Base-by-base conservation (phyloP, 2,888 invertebrate genomes). In the Melanostoma mellinum region DNA sequence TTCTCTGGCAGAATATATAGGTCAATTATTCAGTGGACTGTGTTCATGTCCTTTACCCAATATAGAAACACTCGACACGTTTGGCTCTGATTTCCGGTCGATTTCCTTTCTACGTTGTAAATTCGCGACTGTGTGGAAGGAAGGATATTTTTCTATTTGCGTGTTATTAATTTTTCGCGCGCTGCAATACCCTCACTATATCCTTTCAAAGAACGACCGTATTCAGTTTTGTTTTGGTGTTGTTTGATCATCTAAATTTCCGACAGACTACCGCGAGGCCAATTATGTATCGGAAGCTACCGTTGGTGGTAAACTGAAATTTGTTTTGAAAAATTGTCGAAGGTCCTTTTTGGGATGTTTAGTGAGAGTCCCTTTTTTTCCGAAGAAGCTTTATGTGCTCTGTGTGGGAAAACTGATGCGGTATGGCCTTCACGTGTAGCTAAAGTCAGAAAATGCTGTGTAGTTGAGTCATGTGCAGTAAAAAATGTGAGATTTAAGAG, bases 261-360 rank as follows among this genome's bases (percentile, higher is more conserved):
- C 42, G 40, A 73, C 52, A 68, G 67, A 61, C 68, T 77, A 63
- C 73, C 82, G 78, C 78, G 79, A 79, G 50, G 67, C 84, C 74
- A 84, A 79, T 84, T 74, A 84, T 69, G 79, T 84, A 84, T 84
- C 84, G 79, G 79, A 75, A 84, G 84, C 84, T 79, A 84, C 79
- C 79, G 84, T 79, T 84, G 73, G 69, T 84, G 84, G 79, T 84
- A 75, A 84, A 84, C 84, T 84, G 46, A 84, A 84, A 61, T 78
- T 60, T 71, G 79, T 71, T 84, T 63, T 71, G 84, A 60, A 75
- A 75, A 84, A 75, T 75, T 79, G 74, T 84, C 84, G 79, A 84
- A 84, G 79, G 84, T 84, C 84, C 84, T 84, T 79, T 82, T 67
- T 48, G 79, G 74, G 74, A 84, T 84, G 67, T 74, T 82, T 74